Conservation (phyloP, 2,797 vertebrate genomes). For the Pelobates cultripes region DNA sequence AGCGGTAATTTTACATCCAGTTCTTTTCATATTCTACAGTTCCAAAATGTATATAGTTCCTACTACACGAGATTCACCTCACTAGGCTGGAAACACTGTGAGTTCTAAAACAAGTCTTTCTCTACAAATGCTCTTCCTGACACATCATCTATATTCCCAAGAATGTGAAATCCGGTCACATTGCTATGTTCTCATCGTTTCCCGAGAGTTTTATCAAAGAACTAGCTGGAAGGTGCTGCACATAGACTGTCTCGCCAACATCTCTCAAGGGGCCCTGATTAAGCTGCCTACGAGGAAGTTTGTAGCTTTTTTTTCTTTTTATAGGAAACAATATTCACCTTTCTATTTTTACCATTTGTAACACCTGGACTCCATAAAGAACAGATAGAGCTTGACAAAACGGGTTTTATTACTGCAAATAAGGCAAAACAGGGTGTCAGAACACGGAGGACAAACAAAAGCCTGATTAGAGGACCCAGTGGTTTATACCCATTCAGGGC, state of each 20-base stretch:
- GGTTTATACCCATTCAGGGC: too few species aligned
- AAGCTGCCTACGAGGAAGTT: not conserved
- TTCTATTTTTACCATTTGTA: not conserved
- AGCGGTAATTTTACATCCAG: not conserved
- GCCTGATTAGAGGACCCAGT: too few species aligned
- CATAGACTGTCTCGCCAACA: not conserved
- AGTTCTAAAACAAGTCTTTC: not conserved
- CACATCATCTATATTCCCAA: slow-evolving; percentile 9
- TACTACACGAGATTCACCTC: not conserved
- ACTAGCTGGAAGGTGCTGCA: not conserved
- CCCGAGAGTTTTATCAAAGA: not conserved
- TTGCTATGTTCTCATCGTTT: not conserved
- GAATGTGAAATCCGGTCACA: not conserved
- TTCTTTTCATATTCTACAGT: not conserved
- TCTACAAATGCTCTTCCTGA: not conserved
- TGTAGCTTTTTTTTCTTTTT: not conserved
- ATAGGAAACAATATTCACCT: not conserved
- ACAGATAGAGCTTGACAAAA: too few species aligned
- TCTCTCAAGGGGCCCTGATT: not conserved
- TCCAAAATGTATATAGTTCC: not conserved
- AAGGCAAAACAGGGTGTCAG: too few species aligned
- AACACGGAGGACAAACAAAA: too few species aligned
- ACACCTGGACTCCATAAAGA: not conserved
- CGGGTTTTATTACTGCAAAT: too few species aligned
- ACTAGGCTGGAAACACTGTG: not conserved